Evolutionary conservation across 1,140 invertebrate genomes (phyloP), one percentile per base, ranked within the genome.

Genomic region (Philotrypesis tridentata): DNA sequence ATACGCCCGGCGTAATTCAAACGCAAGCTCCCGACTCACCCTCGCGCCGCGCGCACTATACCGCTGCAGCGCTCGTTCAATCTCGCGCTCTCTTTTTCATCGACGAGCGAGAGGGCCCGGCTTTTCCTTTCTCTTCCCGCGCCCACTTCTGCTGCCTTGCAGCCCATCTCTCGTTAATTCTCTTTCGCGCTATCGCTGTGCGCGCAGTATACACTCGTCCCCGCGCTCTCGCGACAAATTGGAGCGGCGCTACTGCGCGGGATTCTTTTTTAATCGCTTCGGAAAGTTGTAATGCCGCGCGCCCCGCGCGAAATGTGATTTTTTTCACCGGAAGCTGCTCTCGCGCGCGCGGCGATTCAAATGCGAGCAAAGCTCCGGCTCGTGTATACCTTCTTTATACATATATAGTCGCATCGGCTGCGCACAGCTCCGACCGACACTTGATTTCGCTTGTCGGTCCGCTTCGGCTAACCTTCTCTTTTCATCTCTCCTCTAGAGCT

Each of bases 1-100:
- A 48, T 48, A 48, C 43, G 43, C 14, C 12, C 14, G 77, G 85
- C 84, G 85, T 86, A 84, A 87, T 86, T 87, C 85, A 83, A 83
- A 71, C 76, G 48, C 48, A 55, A 55, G 48, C 21, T 6, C 48
- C 21, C 48, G 74, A 77, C 83, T 82, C 70, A 78, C 77, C 80
- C 71, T 29, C 60, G 48, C n/a, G n/a, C n/a, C n/a, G n/a, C n/a
- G n/a, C n/a, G n/a, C n/a, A 37, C 33, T 3, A 5, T 37, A 37
- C 72, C 31, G 37, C 48, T 17, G 31, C 61, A n/a, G 33, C 61
- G 2, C 63, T 29, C 63, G 71, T 25, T 79, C 63, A 27, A 65
- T 67, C 68, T 73, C 40, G 23, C 71, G 23, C 61, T 74, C 33
- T 23, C 12, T 48, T 72, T 25, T 63, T 71, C 37, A 43, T 33